These are phyloP conservation scores for Muscicapa adusta DNA, from an alignment of 2,113 vertebrate genomes.

Conservation along the genomic window DNA sequence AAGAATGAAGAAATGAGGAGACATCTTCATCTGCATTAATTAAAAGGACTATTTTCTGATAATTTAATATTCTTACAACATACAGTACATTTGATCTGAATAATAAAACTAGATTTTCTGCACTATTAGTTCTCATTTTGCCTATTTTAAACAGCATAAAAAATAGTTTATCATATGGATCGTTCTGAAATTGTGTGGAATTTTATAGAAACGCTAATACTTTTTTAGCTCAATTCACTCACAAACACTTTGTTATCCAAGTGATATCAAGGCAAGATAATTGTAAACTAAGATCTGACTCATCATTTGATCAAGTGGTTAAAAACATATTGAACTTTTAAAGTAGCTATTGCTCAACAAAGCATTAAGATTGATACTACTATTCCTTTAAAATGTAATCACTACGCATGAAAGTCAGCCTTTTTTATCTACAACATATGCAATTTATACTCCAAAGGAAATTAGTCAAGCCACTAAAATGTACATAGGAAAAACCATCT, in stretches of 20 bases:
- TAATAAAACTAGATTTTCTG: not conserved
- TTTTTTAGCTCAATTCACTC: not conserved
- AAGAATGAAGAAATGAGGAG: not conserved
- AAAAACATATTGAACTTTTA: not conserved
- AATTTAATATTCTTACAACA: not conserved
- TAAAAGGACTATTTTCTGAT: not conserved
- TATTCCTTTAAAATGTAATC: slow-evolving; percentile 3
- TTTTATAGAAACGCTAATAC: not conserved
- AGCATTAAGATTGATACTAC: not conserved
- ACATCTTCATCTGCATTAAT: not conserved
- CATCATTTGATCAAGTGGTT: not conserved
- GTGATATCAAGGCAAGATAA: not conserved
- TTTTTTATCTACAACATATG: slow-evolving; percentile 34
- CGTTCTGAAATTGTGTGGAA: not conserved
- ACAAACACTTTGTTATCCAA: not conserved
- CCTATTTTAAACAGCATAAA: not conserved
- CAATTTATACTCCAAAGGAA: slow-evolving; percentile 51
- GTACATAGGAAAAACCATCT: slow-evolving; percentile 40
- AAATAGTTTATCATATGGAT: not conserved
- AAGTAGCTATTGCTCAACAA: not conserved
- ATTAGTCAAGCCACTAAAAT: slow-evolving; percentile 58
- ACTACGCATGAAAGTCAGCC: not conserved
- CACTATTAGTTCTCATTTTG: not conserved
- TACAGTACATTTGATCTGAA: not conserved
- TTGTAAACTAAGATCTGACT: not conserved